Base-by-base conservation (phyloP, 2,888 invertebrate species). In the Imbricaverruca yamaguchii region DNA sequence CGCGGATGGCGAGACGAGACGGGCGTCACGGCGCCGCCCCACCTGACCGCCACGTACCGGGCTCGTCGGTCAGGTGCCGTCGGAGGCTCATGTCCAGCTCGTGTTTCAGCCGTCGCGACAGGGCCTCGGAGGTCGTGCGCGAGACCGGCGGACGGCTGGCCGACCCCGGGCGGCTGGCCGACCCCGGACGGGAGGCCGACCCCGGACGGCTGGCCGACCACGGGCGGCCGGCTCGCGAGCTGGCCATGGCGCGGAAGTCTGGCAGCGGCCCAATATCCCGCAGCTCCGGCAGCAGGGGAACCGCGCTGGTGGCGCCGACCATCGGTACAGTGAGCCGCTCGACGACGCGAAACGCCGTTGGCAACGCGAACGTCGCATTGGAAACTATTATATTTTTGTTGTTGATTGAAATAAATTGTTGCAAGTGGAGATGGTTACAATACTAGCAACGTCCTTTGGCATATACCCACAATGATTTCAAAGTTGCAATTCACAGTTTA, bases 201-300 rank as follows among this genome's bases (percentile, higher is more conserved):
- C 69, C 1, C 39, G 67, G 3, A 11, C 25, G 69, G 69, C 25
- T 13, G 39, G 69, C 39, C 69, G 39, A 39, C 69, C 69, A 39
- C 39, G 67, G 3, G 12, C 67, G 23, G 67, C 1, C 23, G 25
- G 10, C 67, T n/a, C 63, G n/a, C 63, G 39, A n/a, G 63, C 63
- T n/a, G 23, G 23, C 74, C 74, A 74, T 53, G 18, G 55, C 74
- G 18, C 15, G 18, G 55, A 74, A 74, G 74, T 74, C 74, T 8
- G 74, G 74, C 55, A 74, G 74, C 53, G 55, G 21, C 55, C 10
- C 21, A 21, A 55, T 8, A 7, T 9, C 18, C 21, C 74, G 55
- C 74, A 74, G 74, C 55, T 74, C 74, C 74, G 74, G 74, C 74
- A 74, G 55, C 74, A 74, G 74, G 21, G 74, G 74, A 53, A 74